A percentile compares a stretch with the other conserved stretches of the same genome.
phyloP scores from a whole-genome alignment of 2,113 vertebrate genomes.

The Brienomyrus longianalis region DNA sequence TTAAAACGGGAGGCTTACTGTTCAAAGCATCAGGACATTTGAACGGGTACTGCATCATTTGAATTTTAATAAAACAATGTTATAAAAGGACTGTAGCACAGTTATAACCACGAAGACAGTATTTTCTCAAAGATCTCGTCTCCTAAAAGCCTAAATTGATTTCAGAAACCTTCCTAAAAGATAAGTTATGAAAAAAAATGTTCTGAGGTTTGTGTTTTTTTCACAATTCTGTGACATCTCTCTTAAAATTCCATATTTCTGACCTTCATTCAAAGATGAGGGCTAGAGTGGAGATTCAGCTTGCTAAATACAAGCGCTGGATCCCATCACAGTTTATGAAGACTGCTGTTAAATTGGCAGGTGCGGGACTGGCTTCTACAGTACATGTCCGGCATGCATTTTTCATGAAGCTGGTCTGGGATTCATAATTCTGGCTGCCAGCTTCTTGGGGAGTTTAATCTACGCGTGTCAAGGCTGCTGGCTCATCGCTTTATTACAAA shows the following conservation, averaged over 20 bases:
- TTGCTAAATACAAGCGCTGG: not conserved
- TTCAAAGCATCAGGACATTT: not conserved
- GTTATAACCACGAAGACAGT: not conserved
- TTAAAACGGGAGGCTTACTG: not conserved
- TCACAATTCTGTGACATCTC: not conserved
- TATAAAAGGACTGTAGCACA: not conserved
- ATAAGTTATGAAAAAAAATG: not conserved
- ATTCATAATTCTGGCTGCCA: not conserved
- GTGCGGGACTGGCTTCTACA: not conserved
- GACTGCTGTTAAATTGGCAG: not conserved
- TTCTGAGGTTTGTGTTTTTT: not conserved
- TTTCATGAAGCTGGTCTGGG: not conserved
- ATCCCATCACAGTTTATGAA: not conserved
- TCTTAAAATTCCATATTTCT: not conserved
- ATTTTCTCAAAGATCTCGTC: not conserved
- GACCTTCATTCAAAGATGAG: not conserved
- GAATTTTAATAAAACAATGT: not conserved
- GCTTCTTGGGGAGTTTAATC: not conserved
- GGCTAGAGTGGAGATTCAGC: not conserved
- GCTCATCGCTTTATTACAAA: constrained; percentile 19
- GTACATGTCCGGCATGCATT: not conserved
- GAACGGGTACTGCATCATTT: not conserved
- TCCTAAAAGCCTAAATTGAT: not conserved
- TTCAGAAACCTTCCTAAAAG: not conserved
- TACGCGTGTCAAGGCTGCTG: not conserved